Conservation (phyloP, 2,888 invertebrate genomes). For the Watsonalla binaria region DNA sequence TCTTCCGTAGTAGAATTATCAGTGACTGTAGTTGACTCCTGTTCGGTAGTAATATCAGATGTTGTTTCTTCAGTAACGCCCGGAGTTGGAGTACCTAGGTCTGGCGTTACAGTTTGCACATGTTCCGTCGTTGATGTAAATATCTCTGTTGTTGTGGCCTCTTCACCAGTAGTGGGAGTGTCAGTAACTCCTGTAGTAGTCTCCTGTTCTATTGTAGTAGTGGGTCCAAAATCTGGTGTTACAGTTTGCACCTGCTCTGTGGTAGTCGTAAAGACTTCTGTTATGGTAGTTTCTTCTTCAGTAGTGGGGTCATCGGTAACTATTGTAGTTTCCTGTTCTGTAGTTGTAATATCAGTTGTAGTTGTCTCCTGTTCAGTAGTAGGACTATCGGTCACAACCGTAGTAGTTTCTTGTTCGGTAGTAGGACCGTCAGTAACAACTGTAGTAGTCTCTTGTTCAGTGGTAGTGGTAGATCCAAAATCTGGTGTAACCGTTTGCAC, state of each 20-base stretch:
- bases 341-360: neutral
- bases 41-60: neutral
- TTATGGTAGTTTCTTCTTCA: constrained; percentile 1
- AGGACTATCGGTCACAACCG: neutral
- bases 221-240: constrained; percentile 1
- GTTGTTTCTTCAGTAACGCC: neutral
- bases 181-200: constrained; percentile 2
- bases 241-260: neutral
- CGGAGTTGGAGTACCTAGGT: constrained; percentile 5
- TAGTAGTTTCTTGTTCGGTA: neutral
- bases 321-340: constrained; percentile 1
- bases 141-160: constrained; percentile 3
- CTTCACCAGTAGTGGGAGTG: constrained; percentile 2
- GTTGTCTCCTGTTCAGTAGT: neutral
- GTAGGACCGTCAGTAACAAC: neutral
- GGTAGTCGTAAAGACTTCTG: constrained; percentile 2
- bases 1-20: neutral
- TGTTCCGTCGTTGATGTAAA: too few species aligned
- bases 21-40: neutral
- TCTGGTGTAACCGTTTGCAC: neutral
- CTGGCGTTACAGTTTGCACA: neutral
- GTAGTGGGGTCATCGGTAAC: constrained; percentile 2
- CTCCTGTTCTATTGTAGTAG: constrained; percentile 1
- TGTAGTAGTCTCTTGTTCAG: constrained; percentile 1
- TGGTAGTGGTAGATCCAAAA: constrained; percentile 4